phyloP scores from a whole-genome alignment of 2,113 vertebrate genomes.

The Forbesichthys agassizii region DNA sequence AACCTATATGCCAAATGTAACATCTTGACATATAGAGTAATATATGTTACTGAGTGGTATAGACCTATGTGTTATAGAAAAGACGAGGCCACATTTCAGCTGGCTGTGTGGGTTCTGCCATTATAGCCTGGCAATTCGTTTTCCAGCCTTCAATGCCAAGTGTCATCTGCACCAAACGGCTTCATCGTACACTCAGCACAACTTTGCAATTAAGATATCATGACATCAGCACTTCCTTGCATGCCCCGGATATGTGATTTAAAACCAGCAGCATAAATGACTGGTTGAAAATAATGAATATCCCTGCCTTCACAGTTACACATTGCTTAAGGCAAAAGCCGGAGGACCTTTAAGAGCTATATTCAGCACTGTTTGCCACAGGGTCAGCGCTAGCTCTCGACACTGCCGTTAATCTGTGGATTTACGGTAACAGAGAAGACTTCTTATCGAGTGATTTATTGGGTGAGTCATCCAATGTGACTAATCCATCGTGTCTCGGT shows the following conservation, averaged over 20 bases:
- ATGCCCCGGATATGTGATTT: conserved; percentile 54
- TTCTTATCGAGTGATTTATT: conserved; percentile 76
- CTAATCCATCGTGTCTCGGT: conserved; percentile 68
- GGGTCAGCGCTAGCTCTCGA: conserved; percentile 59
- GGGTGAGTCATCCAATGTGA: conserved; percentile 48
- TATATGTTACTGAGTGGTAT: conserved; percentile 4
- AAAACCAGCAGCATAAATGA: conserved; percentile 45
- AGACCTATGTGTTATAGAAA: too few species aligned
- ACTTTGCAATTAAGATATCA: conserved; percentile 79
- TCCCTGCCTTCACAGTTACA: conserved; percentile 51
- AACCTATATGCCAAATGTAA: conserved; percentile 25
- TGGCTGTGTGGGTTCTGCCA: too few species aligned
- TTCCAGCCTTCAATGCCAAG: not conserved
- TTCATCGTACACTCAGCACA: conserved; percentile 55
- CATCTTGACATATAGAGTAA: conserved; percentile 20
- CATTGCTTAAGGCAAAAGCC: conserved; percentile 65
- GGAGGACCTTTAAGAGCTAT: conserved; percentile 52
- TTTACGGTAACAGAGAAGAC: conserved; percentile 80
- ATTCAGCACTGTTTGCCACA: conserved; percentile 65
- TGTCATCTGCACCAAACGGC: conserved; percentile 4
- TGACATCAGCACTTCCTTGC: conserved; percentile 57
- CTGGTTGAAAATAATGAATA: conserved; percentile 65
- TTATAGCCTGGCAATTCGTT: too few species aligned
- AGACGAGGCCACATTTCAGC: too few species aligned
- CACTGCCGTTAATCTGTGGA: conserved; percentile 76